phyloP scores from a whole-genome alignment of 1,140 invertebrate species.

The Neoseiulus cucumeris region DNA sequence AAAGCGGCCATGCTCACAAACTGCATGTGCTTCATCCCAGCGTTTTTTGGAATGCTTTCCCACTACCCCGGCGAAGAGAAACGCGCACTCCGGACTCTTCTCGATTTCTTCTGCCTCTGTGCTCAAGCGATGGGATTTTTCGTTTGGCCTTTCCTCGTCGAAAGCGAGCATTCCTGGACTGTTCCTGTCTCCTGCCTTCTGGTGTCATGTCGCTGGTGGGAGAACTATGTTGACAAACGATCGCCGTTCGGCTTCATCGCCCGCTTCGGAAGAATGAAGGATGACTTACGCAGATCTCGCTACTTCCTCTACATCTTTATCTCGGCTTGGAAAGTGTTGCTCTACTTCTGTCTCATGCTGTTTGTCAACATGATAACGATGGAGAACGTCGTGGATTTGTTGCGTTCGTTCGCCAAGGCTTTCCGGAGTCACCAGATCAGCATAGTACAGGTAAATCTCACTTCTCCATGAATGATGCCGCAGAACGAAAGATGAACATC shows the following conservation, averaged over 20 bases:
- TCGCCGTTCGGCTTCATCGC: constrained; percentile 42
- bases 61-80: constrained; percentile 56
- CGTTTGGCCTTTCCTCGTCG: constrained; percentile 47
- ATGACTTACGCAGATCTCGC: constrained; percentile 47
- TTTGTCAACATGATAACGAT: constrained; percentile 46
- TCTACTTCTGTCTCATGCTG: constrained; percentile 51
- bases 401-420: constrained; percentile 46
- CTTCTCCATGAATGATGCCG: too few species aligned
- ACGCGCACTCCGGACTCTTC: constrained; percentile 48
- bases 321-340: constrained; percentile 63
- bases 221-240: constrained; percentile 71
- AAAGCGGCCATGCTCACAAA: constrained; percentile 83
- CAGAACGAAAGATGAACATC: too few species aligned
- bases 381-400: constrained; percentile 51
- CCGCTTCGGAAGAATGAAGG: constrained; percentile 54
- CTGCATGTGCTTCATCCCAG: constrained; percentile 70
- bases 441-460: constrained; percentile 40
- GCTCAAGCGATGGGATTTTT: constrained; percentile 59
- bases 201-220: constrained; percentile 85
- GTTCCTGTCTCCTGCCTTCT: constrained; percentile 60
- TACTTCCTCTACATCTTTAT: constrained; percentile 76
- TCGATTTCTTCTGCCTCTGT: constrained; percentile 25
- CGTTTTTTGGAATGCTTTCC: constrained; percentile 50
- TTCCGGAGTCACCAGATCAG: constrained; percentile 56
- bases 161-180: constrained; percentile 44